phyloP scores from a whole-genome alignment of 2,888 invertebrate genomes.

The Platycnemis pennipes region DNA sequence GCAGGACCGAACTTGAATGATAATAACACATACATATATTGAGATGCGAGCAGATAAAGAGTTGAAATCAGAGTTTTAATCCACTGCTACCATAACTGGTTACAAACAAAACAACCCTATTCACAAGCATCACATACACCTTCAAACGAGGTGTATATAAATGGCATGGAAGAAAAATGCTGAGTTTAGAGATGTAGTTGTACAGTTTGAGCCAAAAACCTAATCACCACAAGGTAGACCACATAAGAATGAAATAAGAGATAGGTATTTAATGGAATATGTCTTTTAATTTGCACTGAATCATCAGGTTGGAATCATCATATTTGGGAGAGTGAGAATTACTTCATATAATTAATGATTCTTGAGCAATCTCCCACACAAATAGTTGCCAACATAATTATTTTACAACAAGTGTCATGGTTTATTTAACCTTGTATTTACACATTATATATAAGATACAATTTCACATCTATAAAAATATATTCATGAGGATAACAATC shows the following conservation, averaged over 20 bases:
- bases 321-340: neutral
- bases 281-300: neutral
- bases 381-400: constrained; percentile 17
- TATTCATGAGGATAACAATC: constrained; percentile 41
- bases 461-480: constrained; percentile 48
- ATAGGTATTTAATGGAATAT: neutral
- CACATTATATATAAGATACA: neutral
- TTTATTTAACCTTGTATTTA: neutral
- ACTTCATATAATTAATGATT: neutral
- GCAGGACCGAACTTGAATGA: too few species aligned
- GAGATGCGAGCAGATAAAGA: too few species aligned
- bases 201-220: too few species aligned
- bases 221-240: neutral
- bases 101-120: neutral
- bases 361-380: neutral
- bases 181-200: too few species aligned
- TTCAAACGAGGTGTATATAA: too few species aligned
- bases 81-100: neutral
- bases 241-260: neutral
- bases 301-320: constrained; percentile 21
- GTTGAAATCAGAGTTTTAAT: too few species aligned
- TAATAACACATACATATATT: too few species aligned
- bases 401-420: neutral
- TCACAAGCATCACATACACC: too few species aligned
- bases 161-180: too few species aligned